These are phyloP conservation scores for Propsilocerus akamusi DNA, from an alignment of 1,140 invertebrate species.

Conservation along the genomic window DNA sequence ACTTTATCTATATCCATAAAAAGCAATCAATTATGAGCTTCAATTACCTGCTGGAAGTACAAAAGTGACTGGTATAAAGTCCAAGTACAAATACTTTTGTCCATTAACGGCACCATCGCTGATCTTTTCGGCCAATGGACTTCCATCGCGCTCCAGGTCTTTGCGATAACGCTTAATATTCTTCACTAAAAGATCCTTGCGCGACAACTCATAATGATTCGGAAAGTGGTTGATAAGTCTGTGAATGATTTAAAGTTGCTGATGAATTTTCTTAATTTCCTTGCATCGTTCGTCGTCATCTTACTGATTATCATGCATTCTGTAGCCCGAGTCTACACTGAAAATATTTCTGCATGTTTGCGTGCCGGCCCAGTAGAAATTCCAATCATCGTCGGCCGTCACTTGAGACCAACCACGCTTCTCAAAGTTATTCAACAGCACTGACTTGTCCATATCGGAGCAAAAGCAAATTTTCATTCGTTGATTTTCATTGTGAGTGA, in stretches of 20 bases:
- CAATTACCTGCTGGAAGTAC: conserved; percentile 60
- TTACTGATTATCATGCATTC: conserved; percentile 83
- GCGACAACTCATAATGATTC: conserved; percentile 86
- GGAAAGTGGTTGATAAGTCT: conserved; percentile 76
- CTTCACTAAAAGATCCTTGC: conserved; percentile 88
- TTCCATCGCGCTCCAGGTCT: conserved; percentile 79
- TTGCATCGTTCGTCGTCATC: too few relatives aligned
- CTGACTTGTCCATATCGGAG: conserved; percentile 89
- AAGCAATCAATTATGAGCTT: background rate
- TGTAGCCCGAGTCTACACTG: conserved; percentile 79
- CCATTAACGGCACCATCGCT: conserved; percentile 43
- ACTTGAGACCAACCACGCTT: conserved; percentile 84
- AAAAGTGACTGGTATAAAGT: conserved; percentile 86
- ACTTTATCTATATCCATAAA: too few relatives aligned
- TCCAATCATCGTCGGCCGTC: conserved; percentile 85
- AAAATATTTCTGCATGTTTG: conserved; percentile 79
- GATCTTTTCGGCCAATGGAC: conserved; percentile 55
- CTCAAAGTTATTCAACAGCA: conserved; percentile 83
- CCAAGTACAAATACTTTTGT: conserved; percentile 59
- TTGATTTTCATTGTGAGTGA: conserved; percentile 14
- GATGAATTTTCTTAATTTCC: too few relatives aligned
- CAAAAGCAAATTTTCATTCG: conserved; percentile 58
- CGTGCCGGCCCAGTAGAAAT: conserved; percentile 90
- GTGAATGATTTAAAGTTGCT: conserved; percentile 6
- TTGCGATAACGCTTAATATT: conserved; percentile 89